These are phyloP conservation scores for Oreochromis grahami DNA, from an alignment of 2,797 vertebrate genomes.

Conservation along the genomic window DNA sequence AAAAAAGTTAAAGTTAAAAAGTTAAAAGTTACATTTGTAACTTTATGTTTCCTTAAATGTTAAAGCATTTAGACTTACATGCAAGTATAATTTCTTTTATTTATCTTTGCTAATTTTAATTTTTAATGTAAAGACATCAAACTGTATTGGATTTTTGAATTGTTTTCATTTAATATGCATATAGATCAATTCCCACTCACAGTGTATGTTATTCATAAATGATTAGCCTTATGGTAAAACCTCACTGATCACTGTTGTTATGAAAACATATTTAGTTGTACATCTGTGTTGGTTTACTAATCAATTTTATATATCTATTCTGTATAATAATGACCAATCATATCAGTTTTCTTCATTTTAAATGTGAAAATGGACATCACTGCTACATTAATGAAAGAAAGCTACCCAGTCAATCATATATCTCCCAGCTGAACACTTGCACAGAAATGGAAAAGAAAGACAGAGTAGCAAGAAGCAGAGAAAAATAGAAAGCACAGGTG, in stretches of 20 bases:
- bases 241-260: neutral
- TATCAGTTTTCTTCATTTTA: neutral
- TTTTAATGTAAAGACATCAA: too few relatives aligned
- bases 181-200: neutral
- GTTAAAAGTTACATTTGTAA: neutral
- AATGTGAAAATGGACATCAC: neutral
- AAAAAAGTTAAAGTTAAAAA: neutral
- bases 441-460: neutral
- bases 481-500: neutral
- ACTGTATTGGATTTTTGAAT: fast-evolving
- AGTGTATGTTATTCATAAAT: neutral
- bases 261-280: neutral
- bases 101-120: neutral
- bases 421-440: too few relatives aligned
- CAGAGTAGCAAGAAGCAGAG: neutral
- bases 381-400: too few relatives aligned
- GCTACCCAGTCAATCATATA: too few relatives aligned
- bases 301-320: neutral
- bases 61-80: neutral
- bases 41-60: neutral
- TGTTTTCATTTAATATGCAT: neutral
- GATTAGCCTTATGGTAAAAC: neutral
- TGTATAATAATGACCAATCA: neutral
- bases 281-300: neutral
- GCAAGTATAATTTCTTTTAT: neutral